Evolutionary conservation across 2,113 vertebrate genomes (phyloP), one percentile per base, ranked within the genome.

Genomic region (Lophochroa leadbeateri): DNA sequence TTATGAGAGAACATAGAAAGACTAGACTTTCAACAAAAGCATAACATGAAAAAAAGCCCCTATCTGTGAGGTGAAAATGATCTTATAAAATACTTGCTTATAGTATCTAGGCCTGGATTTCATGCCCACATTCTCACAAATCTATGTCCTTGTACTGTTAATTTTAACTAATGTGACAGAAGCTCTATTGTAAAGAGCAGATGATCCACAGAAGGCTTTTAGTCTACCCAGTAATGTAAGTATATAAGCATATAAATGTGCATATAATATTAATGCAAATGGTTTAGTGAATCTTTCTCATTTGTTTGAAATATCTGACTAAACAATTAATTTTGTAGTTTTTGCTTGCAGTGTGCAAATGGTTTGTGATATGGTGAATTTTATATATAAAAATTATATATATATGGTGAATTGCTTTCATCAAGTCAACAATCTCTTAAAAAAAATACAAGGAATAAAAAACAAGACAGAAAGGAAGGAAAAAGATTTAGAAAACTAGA

Each of bases 241-340:
- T 1, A 1, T 53, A 5, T 35, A 55, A 64, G 2, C 1, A 0
- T 46, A 47, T 41, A 21, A 76, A 46, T 35, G 11, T 61, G 11
- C 18, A 35, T 46, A 5, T 24, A 80, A 88, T 17, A 33, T 24
- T 41, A 60, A 64, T 55, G 12, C 17, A 49, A 79, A 64, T 37
- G 1, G 1, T 49, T 77, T 80, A 52, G 14, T 39, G 24, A 57
- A 44, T 61, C 14, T 81, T 75, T 11, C 2, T 72, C 23, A 43
- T 53, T 90, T 79, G 10, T 49, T 35, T 77, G 17, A 90, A 43
- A 60, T 82, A 78, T 15, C 20, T 44, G 9, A 74, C 10, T 55
- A 55, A 50, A 68, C 5, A 87, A 70, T 25, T 76, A 43, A 18
- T 2, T 33, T 24, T 46, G 13, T 11, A 20, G 41, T 52, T 53